Evolutionary conservation across 1,140 invertebrate species (phyloP).

Genomic region (Sinella curviseta): DNA sequence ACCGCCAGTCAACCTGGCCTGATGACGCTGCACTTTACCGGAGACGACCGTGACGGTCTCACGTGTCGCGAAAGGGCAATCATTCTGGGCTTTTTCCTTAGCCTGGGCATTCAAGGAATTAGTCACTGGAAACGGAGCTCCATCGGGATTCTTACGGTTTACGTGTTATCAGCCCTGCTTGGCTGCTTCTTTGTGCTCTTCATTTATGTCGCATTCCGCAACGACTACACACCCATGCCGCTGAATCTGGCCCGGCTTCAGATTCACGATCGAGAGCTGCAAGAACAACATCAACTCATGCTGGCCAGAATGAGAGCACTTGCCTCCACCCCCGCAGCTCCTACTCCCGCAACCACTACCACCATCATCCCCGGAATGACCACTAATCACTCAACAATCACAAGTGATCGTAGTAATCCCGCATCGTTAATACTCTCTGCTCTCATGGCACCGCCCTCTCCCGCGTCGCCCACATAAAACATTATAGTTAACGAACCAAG

Average conservation of each 20-base stretch:
- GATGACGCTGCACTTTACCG: constrained; percentile 15
- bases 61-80: constrained; percentile 12
- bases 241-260: neutral
- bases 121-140: constrained; percentile 3
- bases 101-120: neutral
- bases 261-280: neutral
- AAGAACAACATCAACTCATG: neutral
- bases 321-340: neutral
- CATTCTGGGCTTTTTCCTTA: constrained; percentile 7
- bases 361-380: too few relatives aligned
- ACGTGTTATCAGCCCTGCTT: neutral
- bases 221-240: neutral
- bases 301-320: neutral
- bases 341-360: neutral
- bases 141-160: neutral
- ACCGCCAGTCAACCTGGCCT: neutral
- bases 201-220: constrained; percentile 1
- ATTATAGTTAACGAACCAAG: too few relatives aligned
- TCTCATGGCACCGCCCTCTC: too few relatives aligned
- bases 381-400: too few relatives aligned
- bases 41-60: constrained; percentile 14
- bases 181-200: constrained; percentile 3
- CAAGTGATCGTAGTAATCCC: too few relatives aligned
- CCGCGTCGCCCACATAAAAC: too few relatives aligned
- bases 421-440: too few relatives aligned